A percentile compares a stretch with the other conserved stretches of the same genome.
phyloP scores from a whole-genome alignment of 2,797 vertebrate genomes.

The Neostethus bicornis region DNA sequence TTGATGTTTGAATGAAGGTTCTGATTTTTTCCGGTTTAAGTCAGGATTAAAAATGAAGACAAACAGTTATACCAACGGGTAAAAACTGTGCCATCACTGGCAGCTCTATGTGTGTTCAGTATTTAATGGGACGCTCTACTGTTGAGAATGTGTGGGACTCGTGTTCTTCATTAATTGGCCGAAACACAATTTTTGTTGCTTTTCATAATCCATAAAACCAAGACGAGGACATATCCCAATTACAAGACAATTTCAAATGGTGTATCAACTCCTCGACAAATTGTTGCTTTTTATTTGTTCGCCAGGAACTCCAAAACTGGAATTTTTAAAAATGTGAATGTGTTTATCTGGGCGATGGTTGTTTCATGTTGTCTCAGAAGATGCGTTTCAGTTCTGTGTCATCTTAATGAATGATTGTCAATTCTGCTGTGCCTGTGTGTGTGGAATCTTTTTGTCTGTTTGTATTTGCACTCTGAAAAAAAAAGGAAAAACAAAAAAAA shows the following conservation, averaged over 20 bases:
- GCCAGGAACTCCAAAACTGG: slow-evolving; percentile 30
- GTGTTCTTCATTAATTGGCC: slow-evolving; percentile 33
- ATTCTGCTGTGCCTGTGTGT: slow-evolving; percentile 77
- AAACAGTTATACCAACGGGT: slow-evolving; percentile 40
- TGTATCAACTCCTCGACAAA: slow-evolving; percentile 27
- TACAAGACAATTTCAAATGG: slow-evolving; percentile 24
- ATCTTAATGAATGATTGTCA: slow-evolving; percentile 75
- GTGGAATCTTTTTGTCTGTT: slow-evolving; percentile 69
- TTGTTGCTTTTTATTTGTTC: slow-evolving; percentile 11
- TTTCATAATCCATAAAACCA: slow-evolving; percentile 13
- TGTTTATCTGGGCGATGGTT: slow-evolving; percentile 44
- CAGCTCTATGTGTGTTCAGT: slow-evolving; percentile 74
- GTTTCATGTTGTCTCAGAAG: slow-evolving; percentile 62
- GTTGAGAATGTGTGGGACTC: slow-evolving; percentile 53
- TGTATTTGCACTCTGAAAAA: slow-evolving; percentile 77
- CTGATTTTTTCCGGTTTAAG: slow-evolving; percentile 1
- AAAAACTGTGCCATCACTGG: slow-evolving; percentile 55
- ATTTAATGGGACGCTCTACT: slow-evolving; percentile 32
- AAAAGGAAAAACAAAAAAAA: slow-evolving; percentile 35
- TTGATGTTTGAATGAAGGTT: slow-evolving; percentile 7
- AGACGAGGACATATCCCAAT: slow-evolving; percentile 15
- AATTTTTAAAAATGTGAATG: slow-evolving; percentile 69
- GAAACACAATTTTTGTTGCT: slow-evolving; percentile 29
- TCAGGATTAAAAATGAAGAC: slow-evolving; percentile 37
- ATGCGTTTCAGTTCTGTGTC: slow-evolving; percentile 62